phyloP scores from a whole-genome alignment of 2,113 vertebrate genomes.

The Cyanoderma ruficeps region DNA sequence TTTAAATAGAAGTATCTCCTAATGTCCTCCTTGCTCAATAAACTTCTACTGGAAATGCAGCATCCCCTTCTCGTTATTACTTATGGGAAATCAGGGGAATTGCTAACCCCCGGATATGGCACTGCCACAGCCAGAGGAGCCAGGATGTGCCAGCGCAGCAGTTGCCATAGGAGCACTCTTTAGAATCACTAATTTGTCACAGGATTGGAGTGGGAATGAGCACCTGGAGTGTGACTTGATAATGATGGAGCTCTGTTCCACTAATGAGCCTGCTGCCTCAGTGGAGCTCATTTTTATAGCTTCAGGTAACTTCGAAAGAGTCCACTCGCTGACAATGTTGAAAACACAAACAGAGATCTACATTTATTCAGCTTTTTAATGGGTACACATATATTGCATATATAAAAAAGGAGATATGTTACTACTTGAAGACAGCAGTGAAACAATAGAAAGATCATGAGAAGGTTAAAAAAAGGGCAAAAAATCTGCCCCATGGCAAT shows the following conservation, averaged over 20 bases:
- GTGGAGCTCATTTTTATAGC: not conserved
- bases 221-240: slow-evolving; percentile 8
- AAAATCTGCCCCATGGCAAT: not conserved
- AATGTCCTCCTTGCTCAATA: slow-evolving; percentile 37
- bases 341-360: not conserved
- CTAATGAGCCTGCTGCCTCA: not conserved
- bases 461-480: not conserved
- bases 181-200: slow-evolving; percentile 12
- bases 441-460: not conserved
- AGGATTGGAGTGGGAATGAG: not conserved
- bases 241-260: not conserved
- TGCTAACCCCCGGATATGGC: not conserved
- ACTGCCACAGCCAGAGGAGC: not conserved
- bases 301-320: not conserved
- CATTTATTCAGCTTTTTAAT: not conserved
- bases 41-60: not conserved
- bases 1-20: not conserved
- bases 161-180: not conserved
- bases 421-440: not conserved
- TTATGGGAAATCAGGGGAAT: slow-evolving; percentile 1
- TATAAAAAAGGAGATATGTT: not conserved
- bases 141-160: not conserved
- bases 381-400: not conserved
- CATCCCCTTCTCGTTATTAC: slow-evolving; percentile 2
- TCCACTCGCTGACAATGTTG: not conserved